Evolutionary conservation across 2,888 invertebrate genomes (phyloP).

Genomic region (Steinernema carpocapsae): DNA sequence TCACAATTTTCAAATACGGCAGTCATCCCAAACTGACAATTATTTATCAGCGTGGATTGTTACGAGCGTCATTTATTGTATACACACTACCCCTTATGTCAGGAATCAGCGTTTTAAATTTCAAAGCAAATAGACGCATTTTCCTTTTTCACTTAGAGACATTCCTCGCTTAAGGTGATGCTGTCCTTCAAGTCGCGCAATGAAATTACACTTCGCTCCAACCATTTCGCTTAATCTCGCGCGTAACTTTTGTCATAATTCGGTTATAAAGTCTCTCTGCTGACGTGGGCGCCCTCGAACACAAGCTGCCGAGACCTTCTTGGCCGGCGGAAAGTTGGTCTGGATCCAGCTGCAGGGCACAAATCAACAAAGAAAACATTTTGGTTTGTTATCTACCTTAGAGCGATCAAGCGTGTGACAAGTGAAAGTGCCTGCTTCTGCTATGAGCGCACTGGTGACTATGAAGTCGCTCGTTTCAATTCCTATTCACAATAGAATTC

Average conservation of each 20-base stretch:
- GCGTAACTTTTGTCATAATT: constrained; percentile 1
- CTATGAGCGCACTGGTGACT: not conserved
- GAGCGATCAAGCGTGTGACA: constrained; percentile 21
- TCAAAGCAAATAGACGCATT: not conserved
- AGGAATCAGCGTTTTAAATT: not conserved
- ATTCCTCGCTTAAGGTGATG: not conserved
- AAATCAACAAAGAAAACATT: constrained; percentile 11
- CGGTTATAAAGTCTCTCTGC: constrained; percentile 9
- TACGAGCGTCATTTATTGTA: constrained; percentile 15
- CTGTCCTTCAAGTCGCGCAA: not conserved
- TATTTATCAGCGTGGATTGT: constrained; percentile 31
- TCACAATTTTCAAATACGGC: no score
- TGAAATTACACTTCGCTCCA: no score
- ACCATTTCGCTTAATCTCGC: no score
- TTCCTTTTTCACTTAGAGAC: not conserved
- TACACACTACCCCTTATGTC: not conserved
- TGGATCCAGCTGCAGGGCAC: not conserved
- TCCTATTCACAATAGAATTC: no score
- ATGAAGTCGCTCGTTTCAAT: constrained; percentile 1
- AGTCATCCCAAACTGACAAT: not conserved
- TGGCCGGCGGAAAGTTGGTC: no score
- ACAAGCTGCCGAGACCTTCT: no score
- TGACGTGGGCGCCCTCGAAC: no score
- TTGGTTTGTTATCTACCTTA: constrained; percentile 21
- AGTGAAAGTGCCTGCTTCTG: constrained; percentile 16